Evolutionary conservation across 2,797 vertebrate species (phyloP).

Genomic region (Helostoma temminkii): DNA sequence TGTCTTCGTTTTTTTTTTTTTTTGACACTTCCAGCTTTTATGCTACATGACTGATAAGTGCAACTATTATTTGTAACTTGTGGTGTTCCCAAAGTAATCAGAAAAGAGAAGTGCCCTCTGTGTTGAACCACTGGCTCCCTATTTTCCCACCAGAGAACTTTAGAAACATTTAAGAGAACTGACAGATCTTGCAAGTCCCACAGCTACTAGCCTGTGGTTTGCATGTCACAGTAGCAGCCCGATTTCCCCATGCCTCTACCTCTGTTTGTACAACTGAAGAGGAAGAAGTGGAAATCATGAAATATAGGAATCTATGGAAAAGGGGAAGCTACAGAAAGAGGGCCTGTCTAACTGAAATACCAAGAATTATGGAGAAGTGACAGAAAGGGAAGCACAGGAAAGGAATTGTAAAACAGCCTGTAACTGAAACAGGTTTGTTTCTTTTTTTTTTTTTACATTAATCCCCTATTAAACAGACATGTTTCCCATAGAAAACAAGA

Average conservation of each 20-base stretch:
- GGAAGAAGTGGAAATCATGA: constrained; percentile 95
- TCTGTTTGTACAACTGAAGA: constrained; percentile 90
- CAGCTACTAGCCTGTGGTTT: constrained; percentile 76
- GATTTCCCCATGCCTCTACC: constrained; percentile 87
- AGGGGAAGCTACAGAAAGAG: constrained; percentile 92
- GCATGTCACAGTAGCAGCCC: constrained; percentile 85
- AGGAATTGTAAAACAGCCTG: constrained; percentile 89
- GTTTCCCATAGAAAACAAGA: constrained; percentile 41
- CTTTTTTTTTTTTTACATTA: constrained; percentile 24
- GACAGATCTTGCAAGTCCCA: constrained; percentile 55
- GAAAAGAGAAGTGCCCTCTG: constrained; percentile 46
- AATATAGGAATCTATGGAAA: constrained; percentile 96
- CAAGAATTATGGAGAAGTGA: constrained; percentile 98
- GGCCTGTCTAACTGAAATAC: constrained; percentile 91
- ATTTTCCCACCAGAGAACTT: constrained; percentile 53
- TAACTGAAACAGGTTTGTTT: constrained; percentile 79
- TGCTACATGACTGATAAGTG: neutral
- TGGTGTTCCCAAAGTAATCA: constrained; percentile 27
- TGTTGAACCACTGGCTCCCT: constrained; percentile 32
- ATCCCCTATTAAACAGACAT: constrained; percentile 23
- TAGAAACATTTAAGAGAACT: constrained; percentile 65
- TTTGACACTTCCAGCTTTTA: neutral
- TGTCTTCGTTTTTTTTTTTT: neutral
- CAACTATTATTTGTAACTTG: neutral
- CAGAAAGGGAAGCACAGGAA: constrained; percentile 95